These are phyloP conservation scores for Spea bombifrons DNA, from an alignment of 2,113 vertebrate species.

Conservation along the genomic window DNA sequence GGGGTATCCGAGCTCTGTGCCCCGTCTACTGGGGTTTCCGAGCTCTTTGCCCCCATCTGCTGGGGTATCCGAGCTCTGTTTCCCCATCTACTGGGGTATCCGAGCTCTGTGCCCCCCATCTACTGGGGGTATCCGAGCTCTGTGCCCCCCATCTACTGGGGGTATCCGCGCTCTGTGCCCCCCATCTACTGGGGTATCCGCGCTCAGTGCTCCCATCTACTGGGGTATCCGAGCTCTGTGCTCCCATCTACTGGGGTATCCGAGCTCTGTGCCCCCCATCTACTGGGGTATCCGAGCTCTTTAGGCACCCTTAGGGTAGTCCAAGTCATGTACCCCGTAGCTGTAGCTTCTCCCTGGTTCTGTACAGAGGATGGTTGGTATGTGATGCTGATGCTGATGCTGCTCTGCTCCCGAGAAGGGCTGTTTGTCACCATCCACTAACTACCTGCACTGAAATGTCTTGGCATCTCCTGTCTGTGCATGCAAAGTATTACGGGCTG, in stretches of 20 bases:
- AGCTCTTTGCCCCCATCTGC: neutral
- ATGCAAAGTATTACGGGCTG: conserved; percentile 13
- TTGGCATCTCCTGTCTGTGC: neutral
- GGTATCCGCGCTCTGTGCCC: neutral
- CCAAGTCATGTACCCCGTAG: no score
- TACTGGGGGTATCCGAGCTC: neutral
- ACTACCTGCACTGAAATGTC: neutral
- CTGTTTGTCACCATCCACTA: neutral
- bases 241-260: neutral
- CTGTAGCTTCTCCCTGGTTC: no score
- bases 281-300: no score
- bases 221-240: no score
- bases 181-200: no score
- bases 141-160: neutral
- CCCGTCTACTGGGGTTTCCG: neutral
- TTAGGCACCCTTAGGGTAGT: no score
- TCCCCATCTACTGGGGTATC: no score
- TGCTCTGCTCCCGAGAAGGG: neutral
- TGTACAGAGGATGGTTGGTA: no score
- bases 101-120: no score
- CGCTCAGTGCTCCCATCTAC: no score
- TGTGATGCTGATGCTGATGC: neutral
- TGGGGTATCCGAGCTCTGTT: neutral
- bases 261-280: no score
- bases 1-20: neutral